Percentiles rank a stretch among this genome's conserved stretches.
phyloP scores from a whole-genome alignment of 2,797 vertebrate genomes.

The Rhinella marina region DNA sequence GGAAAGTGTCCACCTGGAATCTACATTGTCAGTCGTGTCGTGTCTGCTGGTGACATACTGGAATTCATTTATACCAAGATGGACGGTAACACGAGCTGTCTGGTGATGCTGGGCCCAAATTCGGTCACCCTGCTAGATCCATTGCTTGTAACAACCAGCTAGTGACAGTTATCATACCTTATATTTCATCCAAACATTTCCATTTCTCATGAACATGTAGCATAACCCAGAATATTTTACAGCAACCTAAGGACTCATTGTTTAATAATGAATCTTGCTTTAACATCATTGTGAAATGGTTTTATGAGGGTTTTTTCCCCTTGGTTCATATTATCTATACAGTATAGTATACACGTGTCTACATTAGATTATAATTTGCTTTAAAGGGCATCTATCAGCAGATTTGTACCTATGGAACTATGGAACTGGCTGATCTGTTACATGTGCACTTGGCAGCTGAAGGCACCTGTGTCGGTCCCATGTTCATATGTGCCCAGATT shows the following conservation, averaged over 20 bases:
- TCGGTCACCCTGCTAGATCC: conserved; percentile 46
- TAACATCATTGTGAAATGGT: neutral
- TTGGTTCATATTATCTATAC: neutral
- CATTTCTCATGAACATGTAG: neutral
- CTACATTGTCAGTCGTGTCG: conserved; percentile 57
- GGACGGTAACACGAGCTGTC: conserved; percentile 44
- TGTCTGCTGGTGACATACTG: conserved; percentile 56
- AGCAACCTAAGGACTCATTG: conserved; percentile 4
- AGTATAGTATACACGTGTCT: too few relatives aligned
- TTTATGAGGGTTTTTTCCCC: neutral
- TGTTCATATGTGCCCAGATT: too few relatives aligned
- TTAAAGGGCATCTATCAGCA: too few relatives aligned
- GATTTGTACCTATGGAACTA: too few relatives aligned
- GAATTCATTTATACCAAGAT: conserved; percentile 54
- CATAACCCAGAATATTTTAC: conserved; percentile 18
- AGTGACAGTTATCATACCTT: conserved; percentile 33
- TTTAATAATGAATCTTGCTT: neutral
- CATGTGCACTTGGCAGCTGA: too few relatives aligned
- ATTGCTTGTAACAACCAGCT: conserved; percentile 34
- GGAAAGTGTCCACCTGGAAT: conserved; percentile 51
- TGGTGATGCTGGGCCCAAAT: conserved; percentile 28
- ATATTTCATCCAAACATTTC: conserved; percentile 16
- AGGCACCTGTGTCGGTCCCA: too few relatives aligned
- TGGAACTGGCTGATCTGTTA: too few relatives aligned
- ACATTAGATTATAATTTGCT: too few relatives aligned